phyloP scores from a whole-genome alignment of 2,113 vertebrate species.

The Brachypodius melanocephalos region DNA sequence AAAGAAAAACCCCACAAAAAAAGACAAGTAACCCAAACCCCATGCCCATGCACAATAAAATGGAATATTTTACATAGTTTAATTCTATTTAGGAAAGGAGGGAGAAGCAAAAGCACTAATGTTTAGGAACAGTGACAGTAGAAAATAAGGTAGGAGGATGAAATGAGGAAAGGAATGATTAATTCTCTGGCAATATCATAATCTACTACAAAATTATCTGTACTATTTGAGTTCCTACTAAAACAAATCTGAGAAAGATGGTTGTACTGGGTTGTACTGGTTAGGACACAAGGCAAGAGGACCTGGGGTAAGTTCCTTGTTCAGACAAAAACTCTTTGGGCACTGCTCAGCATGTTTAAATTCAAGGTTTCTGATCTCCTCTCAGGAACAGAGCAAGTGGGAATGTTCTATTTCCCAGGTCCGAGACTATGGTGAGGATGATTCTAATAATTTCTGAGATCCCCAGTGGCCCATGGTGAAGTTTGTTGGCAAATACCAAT shows the following conservation, averaged over 20 bases:
- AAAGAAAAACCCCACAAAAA: neutral
- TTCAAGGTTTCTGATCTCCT: neutral
- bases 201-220: neutral
- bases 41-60: accelerated
- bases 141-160: neutral
- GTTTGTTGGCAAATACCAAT: neutral
- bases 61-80: neutral
- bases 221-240: neutral
- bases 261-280: neutral
- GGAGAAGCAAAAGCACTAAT: neutral
- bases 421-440: neutral
- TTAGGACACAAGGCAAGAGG: neutral
- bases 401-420: neutral
- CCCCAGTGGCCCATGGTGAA: neutral
- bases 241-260: neutral
- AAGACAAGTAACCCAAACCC: neutral
- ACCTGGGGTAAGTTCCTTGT: neutral
- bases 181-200: neutral
- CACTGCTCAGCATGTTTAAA: neutral
- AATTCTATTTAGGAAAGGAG: neutral
- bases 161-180: neutral
- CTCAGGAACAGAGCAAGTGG: neutral
- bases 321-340: neutral
- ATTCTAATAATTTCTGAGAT: neutral
- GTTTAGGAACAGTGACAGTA: neutral